Evolutionary conservation across 2,113 vertebrate genomes (phyloP), one percentile per base, ranked within the genome.

Genomic region (Xenopus laevis): DNA sequence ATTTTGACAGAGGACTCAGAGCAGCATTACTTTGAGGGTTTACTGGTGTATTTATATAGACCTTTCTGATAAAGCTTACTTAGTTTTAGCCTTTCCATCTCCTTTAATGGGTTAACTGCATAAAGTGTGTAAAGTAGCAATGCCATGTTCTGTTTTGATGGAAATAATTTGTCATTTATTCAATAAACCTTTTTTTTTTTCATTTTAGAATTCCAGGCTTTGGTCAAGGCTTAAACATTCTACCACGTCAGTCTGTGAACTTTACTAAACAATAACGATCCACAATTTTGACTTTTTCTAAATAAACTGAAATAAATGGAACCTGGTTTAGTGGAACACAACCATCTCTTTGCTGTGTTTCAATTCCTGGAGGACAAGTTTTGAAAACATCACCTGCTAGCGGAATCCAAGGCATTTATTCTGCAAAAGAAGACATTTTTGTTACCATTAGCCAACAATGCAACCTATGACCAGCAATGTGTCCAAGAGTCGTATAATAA

Each of bases 211-310:
- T 94, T 94, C 64, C 79, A 87, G 63, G 78, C 72, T 74, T 27
- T 93, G 83, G 78, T 93, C 80, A 91, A 92, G 82, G 64, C 21
- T 20, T 93, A 94, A 89, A 85, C 60, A 71, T 76, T 21, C 33
- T 18, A 60, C 76, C 20, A 47, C 16, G 1, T 27, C 9, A 45
- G 23, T 44, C 30, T 23, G 40, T 5, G 47, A 33, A 72, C 33
- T 62, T 65, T 44, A 12, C 13, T 47, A 55, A 72, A 45, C 30
- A 45, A 1, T 13, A 61, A 20, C 18, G 4, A 50, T 44, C 18
- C 13, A 18, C 20, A 7, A 15, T 16, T 11, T 50, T 16, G 55
- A 16, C 55, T 64, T 52, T 27, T 65, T 23, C 65, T 27, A 21
- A 47, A 65, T 72, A 72, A 65, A 72, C 50, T 65, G 62, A 72